Evolutionary conservation across 1,140 invertebrate genomes (phyloP).

Genomic region (Pseudomyrmex cubaensis): DNA sequence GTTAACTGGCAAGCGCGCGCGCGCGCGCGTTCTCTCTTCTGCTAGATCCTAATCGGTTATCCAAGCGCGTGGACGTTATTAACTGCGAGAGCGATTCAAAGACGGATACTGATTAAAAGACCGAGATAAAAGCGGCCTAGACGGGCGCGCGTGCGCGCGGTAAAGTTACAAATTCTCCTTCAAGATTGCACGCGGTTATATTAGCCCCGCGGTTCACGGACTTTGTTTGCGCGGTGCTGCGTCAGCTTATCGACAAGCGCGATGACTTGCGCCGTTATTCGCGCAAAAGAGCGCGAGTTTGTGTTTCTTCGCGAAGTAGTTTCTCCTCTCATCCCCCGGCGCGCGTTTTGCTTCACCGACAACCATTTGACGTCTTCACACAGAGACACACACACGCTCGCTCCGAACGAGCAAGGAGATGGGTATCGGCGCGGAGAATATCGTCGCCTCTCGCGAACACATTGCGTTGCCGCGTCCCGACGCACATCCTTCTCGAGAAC

Average conservation of each 20-base stretch:
- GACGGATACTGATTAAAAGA: not conserved
- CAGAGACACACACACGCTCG: too few relatives aligned
- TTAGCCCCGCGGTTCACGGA: not conserved
- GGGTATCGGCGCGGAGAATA: conserved; percentile 23
- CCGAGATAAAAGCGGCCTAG: not conserved
- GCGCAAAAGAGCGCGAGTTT: not conserved
- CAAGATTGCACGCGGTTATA: not conserved
- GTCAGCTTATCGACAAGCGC: conserved; percentile 20
- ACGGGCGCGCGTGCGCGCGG: too few relatives aligned
- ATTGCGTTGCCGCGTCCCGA: too few relatives aligned
- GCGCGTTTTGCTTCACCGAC: too few relatives aligned
- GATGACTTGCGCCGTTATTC: conserved; percentile 11
- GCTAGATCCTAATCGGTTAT: conserved; percentile 32
- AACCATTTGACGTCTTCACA: not conserved
- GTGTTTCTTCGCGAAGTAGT: not conserved
- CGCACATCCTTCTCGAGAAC: too few relatives aligned
- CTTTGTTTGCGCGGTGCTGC: not conserved
- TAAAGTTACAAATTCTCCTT: not conserved
- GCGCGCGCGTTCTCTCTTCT: not conserved
- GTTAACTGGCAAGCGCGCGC: conserved; percentile 21
- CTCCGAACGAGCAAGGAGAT: not conserved
- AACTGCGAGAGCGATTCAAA: conserved; percentile 21
- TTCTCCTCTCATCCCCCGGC: not conserved
- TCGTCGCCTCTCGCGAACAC: not conserved
- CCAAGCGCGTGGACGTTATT: conserved; percentile 38